These are phyloP conservation scores for Amiota communis DNA, from an alignment of 2,888 invertebrate species.

Conservation along the genomic window DNA sequence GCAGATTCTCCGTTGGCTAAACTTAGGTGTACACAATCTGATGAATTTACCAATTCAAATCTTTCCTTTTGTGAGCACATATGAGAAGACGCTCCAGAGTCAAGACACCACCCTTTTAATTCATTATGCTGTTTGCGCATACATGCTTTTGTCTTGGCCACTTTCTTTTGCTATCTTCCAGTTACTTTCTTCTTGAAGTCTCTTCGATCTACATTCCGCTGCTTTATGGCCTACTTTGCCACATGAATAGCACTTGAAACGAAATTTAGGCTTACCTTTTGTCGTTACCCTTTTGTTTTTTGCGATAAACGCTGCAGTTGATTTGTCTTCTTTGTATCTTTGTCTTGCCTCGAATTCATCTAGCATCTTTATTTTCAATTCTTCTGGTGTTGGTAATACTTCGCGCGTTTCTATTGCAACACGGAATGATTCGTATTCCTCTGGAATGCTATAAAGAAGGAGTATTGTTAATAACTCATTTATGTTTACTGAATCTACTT, in stretches of 20 bases:
- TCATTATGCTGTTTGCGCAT: background rate
- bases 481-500: background rate
- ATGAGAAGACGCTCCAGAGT: too few species aligned
- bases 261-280: background rate
- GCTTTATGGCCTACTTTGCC: too few species aligned
- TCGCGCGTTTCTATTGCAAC: too few species aligned
- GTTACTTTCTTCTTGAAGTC: too few species aligned
- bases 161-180: background rate
- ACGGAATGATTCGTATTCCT: too few species aligned
- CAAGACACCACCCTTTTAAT: background rate
- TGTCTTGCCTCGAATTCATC: too few species aligned
- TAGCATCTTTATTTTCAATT: too few species aligned
- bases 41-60: background rate
- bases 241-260: too few species aligned
- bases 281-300: background rate
- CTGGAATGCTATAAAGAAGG: background rate
- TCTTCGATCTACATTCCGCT: too few species aligned
- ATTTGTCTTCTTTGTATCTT: too few species aligned
- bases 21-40: background rate
- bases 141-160: background rate
- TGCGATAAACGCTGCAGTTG: background rate
- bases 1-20: constrained; percentile 4
- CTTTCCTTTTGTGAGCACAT: constrained; percentile 7
- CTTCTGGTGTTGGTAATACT: too few species aligned
- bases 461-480: background rate